phyloP scores from a whole-genome alignment of 2,113 vertebrate genomes.

The Clarias macrocephalus region DNA sequence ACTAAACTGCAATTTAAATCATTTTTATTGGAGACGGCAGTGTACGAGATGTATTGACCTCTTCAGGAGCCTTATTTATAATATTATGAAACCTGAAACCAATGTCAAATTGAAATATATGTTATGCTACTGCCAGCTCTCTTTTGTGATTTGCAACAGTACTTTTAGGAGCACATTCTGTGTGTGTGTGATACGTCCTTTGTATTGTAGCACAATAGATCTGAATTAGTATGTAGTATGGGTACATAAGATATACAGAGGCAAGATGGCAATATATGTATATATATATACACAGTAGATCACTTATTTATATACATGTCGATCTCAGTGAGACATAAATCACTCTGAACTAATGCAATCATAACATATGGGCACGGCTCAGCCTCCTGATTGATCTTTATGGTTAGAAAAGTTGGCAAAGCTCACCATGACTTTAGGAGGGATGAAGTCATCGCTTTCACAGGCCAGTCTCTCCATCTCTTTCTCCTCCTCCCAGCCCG shows the following conservation, averaged over 20 bases:
- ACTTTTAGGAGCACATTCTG: background rate
- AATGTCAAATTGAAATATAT: background rate
- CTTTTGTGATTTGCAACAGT: background rate
- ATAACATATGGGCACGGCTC: too few relatives aligned
- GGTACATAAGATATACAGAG: background rate
- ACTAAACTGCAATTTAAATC: background rate
- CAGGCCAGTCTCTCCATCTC: slow-evolving; percentile 88
- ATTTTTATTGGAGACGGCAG: background rate
- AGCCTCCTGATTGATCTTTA: background rate
- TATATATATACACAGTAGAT: too few relatives aligned
- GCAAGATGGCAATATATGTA: background rate
- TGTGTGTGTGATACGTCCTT: background rate
- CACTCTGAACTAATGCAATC: background rate
- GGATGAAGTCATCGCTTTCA: slow-evolving; percentile 89
- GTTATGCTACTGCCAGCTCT: background rate
- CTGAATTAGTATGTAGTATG: background rate
- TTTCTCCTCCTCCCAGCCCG: slow-evolving; percentile 93
- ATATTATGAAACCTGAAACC: background rate
- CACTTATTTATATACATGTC: background rate
- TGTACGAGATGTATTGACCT: background rate
- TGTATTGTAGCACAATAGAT: background rate
- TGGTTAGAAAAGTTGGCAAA: background rate
- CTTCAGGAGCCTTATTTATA: background rate
- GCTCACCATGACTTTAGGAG: slow-evolving; percentile 96
- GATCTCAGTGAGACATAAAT: background rate